Evolutionary conservation across 2,888 invertebrate genomes (phyloP).

Genomic region (Drosophila buzzatii): DNA sequence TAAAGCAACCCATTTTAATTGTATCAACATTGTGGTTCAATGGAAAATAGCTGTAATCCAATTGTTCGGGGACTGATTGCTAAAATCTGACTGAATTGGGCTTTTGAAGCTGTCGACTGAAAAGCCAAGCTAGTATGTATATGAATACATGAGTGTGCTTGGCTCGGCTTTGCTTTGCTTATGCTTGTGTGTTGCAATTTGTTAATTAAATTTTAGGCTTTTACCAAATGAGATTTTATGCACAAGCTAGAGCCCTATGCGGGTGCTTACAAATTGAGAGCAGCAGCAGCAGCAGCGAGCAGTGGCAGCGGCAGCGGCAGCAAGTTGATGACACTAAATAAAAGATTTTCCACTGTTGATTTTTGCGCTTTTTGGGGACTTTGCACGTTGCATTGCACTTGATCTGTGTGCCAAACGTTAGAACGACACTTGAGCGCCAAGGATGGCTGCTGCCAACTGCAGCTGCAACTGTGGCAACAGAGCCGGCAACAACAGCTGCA

Average conservation of each 20-base stretch:
- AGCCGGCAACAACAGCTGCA: constrained; percentile 50
- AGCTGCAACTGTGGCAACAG: constrained; percentile 17
- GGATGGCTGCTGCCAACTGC: constrained; percentile 18
- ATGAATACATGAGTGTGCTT: background rate
- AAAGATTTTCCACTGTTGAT: constrained; percentile 81
- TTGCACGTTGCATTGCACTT: constrained; percentile 81
- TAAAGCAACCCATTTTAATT: constrained; percentile 43
- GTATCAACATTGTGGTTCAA: constrained; percentile 23
- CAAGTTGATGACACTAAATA: constrained; percentile 79
- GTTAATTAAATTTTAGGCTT: constrained; percentile 75
- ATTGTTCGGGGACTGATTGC: constrained; percentile 24
- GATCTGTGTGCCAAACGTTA: constrained; percentile 81
- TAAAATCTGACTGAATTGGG: constrained; percentile 1
- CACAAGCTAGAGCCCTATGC: constrained; percentile 46
- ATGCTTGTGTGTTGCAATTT: constrained; percentile 53
- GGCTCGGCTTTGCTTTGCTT: constrained; percentile 9
- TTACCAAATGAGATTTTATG: constrained; percentile 61
- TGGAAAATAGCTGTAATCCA: constrained; percentile 37
- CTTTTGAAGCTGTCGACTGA: background rate
- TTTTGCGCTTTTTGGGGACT: constrained; percentile 77
- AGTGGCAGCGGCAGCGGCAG: constrained; percentile 15
- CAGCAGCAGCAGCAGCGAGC: constrained; percentile 21
- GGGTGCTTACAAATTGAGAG: constrained; percentile 61
- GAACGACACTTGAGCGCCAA: constrained; percentile 69
- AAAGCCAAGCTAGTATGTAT: background rate